phyloP scores from a whole-genome alignment of 2,888 invertebrate genomes.

The Netelia melanura region DNA sequence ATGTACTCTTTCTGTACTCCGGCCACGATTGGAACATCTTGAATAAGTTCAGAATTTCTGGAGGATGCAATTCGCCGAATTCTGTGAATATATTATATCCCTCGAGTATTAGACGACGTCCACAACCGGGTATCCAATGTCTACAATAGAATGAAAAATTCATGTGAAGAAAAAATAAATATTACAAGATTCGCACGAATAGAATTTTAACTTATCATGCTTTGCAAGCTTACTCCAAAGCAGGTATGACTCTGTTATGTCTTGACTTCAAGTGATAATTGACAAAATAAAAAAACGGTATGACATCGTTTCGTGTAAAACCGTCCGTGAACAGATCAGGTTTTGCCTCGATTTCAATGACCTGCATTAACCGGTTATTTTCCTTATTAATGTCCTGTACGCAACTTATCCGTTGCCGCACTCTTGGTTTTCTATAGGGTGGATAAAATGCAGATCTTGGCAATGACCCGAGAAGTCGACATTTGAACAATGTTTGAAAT shows the following conservation, averaged over 20 bases:
- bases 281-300: slow-evolving; percentile 90
- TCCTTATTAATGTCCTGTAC: slow-evolving; percentile 76
- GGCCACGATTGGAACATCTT: slow-evolving; percentile 85
- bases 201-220: slow-evolving; percentile 39
- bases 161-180: neutral
- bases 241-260: slow-evolving; percentile 88
- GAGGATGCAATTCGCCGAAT: slow-evolving; percentile 89
- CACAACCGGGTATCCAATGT: slow-evolving; percentile 91
- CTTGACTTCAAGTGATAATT: slow-evolving; percentile 88
- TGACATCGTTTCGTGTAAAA: slow-evolving; percentile 85
- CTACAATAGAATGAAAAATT: slow-evolving; percentile 80
- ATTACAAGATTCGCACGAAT: neutral
- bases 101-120: slow-evolving; percentile 87
- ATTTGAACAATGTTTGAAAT: slow-evolving; percentile 90
- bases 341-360: slow-evolving; percentile 89
- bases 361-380: slow-evolving; percentile 87
- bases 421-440: slow-evolving; percentile 77
- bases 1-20: slow-evolving; percentile 64
- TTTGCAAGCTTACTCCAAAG: slow-evolving; percentile 89
- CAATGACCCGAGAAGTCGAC: slow-evolving; percentile 86
- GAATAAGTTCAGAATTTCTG: slow-evolving; percentile 89
- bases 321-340: slow-evolving; percentile 83
- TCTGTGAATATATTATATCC: slow-evolving; percentile 90
- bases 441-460: slow-evolving; percentile 88
- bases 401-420: neutral